Evolutionary conservation across 2,888 invertebrate species (phyloP), one percentile per base, ranked within the genome.

Genomic region (Seira sanloemensis): DNA sequence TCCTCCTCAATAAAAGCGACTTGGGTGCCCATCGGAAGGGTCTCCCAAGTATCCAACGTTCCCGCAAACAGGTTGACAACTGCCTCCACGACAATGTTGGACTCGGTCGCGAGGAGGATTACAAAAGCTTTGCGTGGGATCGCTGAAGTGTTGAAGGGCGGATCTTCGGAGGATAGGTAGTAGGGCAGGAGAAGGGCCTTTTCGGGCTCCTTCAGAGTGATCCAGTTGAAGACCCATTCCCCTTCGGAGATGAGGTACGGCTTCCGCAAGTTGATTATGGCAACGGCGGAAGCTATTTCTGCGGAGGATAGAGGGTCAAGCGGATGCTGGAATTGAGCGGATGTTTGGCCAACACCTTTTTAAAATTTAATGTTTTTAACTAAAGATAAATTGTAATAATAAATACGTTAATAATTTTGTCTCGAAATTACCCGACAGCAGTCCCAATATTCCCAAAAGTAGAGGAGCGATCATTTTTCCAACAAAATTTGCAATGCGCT

Each of bases 151-250:
- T 16, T 23, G 2, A 23, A 21, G 2, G 67, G 72, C 0, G 84
- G 74, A 12, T 18, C 21, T 16, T 0, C 27, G n/a, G 37, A 72
- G 4, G 19, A 27, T 24, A 79, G 19, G 23, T 67, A 84, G 19
- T 66, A 84, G 2, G 84, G 76, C 0, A 84, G 62, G 1, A 84
- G 76, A 2, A 72, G 23, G n/a, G 24, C n/a, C 19, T 84, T 84
- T n/a, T 71, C 72, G 0, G 84, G 84, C 26, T 84, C 84, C 27
- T 81, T 54, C 7, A 81, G 26, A 16, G 74, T 69, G 0, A 81
- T 75, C 68, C 21, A 73, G 65, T 46, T 75, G n/a, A 81, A 81
- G 12, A 19, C 19, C 69, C 68, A 75, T n/a, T n/a, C n/a, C n/a
- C 2, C 18, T 46, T 4, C 27, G 27, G 2, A 54, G 7, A 16